Evolutionary conservation across 2,888 invertebrate genomes (phyloP), one percentile per base, ranked within the genome.

Genomic region (Chaetogeoica ovagalla): DNA sequence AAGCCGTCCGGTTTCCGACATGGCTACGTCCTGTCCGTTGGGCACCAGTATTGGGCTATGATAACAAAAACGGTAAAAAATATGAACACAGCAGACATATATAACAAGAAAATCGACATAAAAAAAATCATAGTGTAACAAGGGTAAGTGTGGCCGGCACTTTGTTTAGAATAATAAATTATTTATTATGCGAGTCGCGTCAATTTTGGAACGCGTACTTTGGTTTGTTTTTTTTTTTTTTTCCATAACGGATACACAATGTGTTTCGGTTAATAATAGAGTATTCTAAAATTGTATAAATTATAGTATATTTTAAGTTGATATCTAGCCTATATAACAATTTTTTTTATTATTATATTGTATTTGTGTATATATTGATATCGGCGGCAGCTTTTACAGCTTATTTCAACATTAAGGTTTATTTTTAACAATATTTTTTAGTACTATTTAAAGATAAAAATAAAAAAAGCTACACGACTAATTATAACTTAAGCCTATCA

Each of bases 401-500:
- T 71, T 79, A 79, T 79, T 62, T 79, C 79, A 71, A 55, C 57
- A 71, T 71, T 79, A 77, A 63, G 77, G 79, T 79, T 79, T 75
- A 59, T 75, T 68, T 79, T 71, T 79, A 79, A 71, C 71, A 70
- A 71, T 65, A 71, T 79, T 79, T 79, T 79, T 79, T 71, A 79
- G 79, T 71, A 63, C 52, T 71, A 71, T 79, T 65, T 39, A 23
- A 57, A 79, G 57, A 65, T 37, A 48, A 19, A 39, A 57, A 59
- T 48, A 63, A 57, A 19, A 79, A 19, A 79, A 71, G 71, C 43
- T 71, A 63, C 79, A 43, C 65, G 70, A 57, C 62, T 79, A 79
- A 79, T 71, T 79, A 63, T 79, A 79, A 71, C 55, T 69, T 70
- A 79, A 79, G 79, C 79, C 79, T 79, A 79, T 79, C 79, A 79